These are phyloP conservation scores for Hippocampus guttulatus DNA, from an alignment of 2,113 vertebrate genomes.

Conservation along the genomic window DNA sequence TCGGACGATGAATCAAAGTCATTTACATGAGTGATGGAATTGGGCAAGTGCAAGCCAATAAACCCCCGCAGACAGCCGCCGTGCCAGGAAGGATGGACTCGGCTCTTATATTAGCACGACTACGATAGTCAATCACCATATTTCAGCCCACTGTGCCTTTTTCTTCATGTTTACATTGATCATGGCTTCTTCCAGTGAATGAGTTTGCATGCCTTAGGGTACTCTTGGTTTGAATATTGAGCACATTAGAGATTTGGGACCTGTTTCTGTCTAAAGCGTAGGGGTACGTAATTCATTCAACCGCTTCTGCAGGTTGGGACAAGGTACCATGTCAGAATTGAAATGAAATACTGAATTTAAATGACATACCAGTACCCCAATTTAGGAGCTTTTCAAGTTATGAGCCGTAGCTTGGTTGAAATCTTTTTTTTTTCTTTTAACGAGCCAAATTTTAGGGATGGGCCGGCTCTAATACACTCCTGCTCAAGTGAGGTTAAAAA, in stretches of 20 bases:
- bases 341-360: background rate
- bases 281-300: background rate
- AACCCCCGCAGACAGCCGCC: slow-evolving; percentile 42
- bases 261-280: too few relatives aligned
- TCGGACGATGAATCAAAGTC: slow-evolving; percentile 66
- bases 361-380: background rate
- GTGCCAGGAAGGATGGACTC: slow-evolving; percentile 29
- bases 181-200: slow-evolving; percentile 35
- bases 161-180: slow-evolving; percentile 49
- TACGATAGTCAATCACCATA: slow-evolving; percentile 26
- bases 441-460: too few relatives aligned
- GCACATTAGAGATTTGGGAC: background rate
- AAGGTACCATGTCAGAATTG: background rate
- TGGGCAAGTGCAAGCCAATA: slow-evolving; percentile 47
- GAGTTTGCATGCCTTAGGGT: slow-evolving; percentile 4
- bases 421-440: background rate
- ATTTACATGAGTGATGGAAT: slow-evolving; percentile 63
- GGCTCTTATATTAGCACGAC: slow-evolving; percentile 25
- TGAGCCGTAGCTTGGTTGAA: background rate
- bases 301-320: background rate
- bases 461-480: background rate
- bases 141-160: slow-evolving; percentile 30
- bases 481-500: background rate
- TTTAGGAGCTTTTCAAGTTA: background rate
- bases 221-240: slow-evolving; percentile 21